Conservation (phyloP, 2,113 vertebrate genomes). For the Laticauda laticaudata region DNA sequence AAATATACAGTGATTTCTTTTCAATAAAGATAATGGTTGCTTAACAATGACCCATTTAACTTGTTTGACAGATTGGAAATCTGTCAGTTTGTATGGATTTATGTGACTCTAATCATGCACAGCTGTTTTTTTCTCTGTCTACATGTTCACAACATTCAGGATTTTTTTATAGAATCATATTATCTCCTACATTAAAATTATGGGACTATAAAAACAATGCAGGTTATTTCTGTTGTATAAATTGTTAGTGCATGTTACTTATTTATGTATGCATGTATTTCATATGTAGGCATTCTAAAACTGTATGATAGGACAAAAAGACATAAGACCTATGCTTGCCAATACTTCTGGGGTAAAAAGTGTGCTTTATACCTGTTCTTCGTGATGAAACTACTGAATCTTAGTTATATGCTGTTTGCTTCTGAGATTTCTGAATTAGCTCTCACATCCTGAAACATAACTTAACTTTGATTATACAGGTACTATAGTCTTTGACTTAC, state of each 20-base stretch:
- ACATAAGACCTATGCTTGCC: no score
- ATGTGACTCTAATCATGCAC: not conserved
- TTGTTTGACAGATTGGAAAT: not conserved
- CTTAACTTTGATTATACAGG: not conserved
- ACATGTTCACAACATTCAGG: not conserved
- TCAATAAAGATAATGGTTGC: not conserved
- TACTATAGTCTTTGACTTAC: not conserved
- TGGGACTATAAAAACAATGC: not conserved
- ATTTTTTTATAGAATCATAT: not conserved
- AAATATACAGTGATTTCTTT: not conserved
- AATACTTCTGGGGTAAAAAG: not conserved
- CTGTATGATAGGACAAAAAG: not conserved
- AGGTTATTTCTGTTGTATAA: not conserved
- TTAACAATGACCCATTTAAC: not conserved
- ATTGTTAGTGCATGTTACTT: not conserved
- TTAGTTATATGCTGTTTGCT: not conserved
- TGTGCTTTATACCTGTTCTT: not conserved
- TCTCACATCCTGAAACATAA: not conserved
- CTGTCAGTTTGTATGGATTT: not conserved
- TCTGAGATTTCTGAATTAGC: not conserved
- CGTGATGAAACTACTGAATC: not conserved
- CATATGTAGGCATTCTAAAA: not conserved
- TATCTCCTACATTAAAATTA: not conserved
- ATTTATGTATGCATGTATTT: not conserved
- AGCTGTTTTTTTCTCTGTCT: not conserved